Conservation (phyloP, 2,113 vertebrate species). For the Dermatemys mawii region DNA sequence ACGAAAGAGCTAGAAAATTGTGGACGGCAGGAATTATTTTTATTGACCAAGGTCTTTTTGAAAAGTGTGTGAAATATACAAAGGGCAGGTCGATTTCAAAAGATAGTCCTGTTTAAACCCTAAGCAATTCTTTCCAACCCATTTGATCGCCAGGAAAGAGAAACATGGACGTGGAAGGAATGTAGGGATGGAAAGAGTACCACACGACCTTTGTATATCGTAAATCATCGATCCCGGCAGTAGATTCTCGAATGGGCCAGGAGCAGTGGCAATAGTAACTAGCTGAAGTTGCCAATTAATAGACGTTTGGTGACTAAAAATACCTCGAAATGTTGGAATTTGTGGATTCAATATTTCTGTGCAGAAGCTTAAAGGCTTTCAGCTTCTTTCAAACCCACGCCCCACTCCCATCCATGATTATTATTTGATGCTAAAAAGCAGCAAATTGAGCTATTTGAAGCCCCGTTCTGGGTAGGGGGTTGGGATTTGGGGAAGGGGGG, state of each 20-base stretch:
- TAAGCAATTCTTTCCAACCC: slow-evolving; percentile 13
- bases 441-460: slow-evolving; percentile 50
- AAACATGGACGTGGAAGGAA: neutral
- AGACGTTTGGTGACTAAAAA: neutral
- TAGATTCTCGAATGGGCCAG: neutral
- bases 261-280: neutral
- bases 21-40: neutral
- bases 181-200: neutral
- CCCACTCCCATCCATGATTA: neutral
- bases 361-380: neutral
- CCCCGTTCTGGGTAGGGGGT: too few species aligned
- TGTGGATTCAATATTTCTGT: neutral
- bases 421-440: slow-evolving; percentile 44
- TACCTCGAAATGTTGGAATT: neutral
- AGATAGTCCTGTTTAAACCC: slow-evolving; percentile 50
- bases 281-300: neutral
- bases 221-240: neutral
- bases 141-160: slow-evolving; percentile 28
- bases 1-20: neutral
- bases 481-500: too few species aligned
- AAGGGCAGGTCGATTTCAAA: slow-evolving; percentile 7
- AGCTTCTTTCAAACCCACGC: neutral
- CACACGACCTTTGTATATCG: neutral
- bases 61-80: neutral
- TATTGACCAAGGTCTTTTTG: neutral